Evolutionary conservation across 92 coral and sea anemone species (phyloP), one percentile per base, ranked within the genome.

Genomic region (Epizoanthus ramosus): DNA sequence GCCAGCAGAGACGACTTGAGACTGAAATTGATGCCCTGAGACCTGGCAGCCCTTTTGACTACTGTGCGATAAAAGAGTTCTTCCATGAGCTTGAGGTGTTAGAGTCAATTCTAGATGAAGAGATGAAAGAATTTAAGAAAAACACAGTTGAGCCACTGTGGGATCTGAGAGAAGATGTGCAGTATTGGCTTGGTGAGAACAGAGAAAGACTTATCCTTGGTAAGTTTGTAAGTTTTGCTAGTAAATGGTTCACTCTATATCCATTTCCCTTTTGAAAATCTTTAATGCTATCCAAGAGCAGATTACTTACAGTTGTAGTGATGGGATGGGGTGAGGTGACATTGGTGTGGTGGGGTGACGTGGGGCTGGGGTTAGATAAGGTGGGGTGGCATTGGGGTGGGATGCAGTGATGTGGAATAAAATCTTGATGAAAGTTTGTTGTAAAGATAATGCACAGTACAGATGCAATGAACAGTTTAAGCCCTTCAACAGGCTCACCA

Each of bases 91-190:
- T 94, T 43, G 98, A 96, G 80, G 68, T 84, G 45, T 89, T 92
- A 79, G 94, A 93, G 63, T 90, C 85, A 45, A 74, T 96, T 77
- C 85, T 96, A 39, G 79, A 63, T 72, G 97, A 91, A 63, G 99
- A 94, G 25, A 90, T 77, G 79, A 85, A 77, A 1, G 95, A 88
- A 13, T 96, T 96, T 68, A 91, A 91, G 68, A 87, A 88, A 25
- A 87, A 86, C 88, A 96, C 99, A 9, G 76, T 96, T 66, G 95
- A 94, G 37, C 99, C 99, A 41, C 53, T 97, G 6, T 92, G 98
- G 97, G 99, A 92, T 85, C 73, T 97, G 79, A 88, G 92, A 31
- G 99, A 97, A 68, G 99, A 97, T 86, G 86, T 97, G 61, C 98
- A 94, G 84, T 90, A 88, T 68, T 97, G 99, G 99, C 83, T 97